Percentiles rank a stretch among this genome's conserved stretches.
phyloP scores from a whole-genome alignment of 92 coral and sea anemone species.

The Siderastrea siderea region DNA sequence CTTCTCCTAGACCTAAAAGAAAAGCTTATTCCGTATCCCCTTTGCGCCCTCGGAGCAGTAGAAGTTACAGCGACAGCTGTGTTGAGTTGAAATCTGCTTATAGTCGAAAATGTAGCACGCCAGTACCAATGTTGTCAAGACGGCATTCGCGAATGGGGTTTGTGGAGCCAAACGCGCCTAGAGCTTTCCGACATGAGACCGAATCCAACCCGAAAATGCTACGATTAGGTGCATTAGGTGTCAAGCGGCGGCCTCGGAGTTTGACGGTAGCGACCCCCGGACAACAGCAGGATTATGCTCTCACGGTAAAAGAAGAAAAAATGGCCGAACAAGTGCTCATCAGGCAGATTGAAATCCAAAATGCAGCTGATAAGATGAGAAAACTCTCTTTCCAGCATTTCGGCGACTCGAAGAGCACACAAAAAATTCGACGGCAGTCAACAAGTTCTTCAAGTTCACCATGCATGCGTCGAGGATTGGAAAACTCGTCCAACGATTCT shows the following conservation, averaged over 20 bases:
- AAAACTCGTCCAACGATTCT: not conserved
- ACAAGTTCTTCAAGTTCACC: not conserved
- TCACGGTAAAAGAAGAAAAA: constrained; percentile 19
- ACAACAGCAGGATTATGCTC: not conserved
- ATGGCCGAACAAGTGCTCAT: constrained; percentile 52
- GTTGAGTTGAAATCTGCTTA: not conserved
- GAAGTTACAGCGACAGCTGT: constrained; percentile 23
- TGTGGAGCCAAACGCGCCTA: not conserved
- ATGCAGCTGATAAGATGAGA: constrained; percentile 19
- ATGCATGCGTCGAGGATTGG: not conserved
- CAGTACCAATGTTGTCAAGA: not conserved
- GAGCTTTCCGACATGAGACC: not conserved
- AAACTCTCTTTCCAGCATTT: constrained; percentile 59
- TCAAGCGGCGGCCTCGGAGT: not conserved
- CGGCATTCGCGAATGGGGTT: not conserved
- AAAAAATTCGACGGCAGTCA: not conserved
- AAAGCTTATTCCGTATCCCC: not conserved
- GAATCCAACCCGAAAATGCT: not conserved
- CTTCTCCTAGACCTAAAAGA: not conserved
- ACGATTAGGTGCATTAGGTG: not conserved
- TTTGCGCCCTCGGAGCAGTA: constrained; percentile 16
- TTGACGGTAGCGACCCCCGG: not conserved
- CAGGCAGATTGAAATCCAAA: constrained; percentile 59
- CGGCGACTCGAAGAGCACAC: constrained; percentile 40
- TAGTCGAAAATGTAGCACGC: constrained; percentile 13